phyloP scores from a whole-genome alignment of 2,888 invertebrate species.

The Cosmorhoe ocellata region DNA sequence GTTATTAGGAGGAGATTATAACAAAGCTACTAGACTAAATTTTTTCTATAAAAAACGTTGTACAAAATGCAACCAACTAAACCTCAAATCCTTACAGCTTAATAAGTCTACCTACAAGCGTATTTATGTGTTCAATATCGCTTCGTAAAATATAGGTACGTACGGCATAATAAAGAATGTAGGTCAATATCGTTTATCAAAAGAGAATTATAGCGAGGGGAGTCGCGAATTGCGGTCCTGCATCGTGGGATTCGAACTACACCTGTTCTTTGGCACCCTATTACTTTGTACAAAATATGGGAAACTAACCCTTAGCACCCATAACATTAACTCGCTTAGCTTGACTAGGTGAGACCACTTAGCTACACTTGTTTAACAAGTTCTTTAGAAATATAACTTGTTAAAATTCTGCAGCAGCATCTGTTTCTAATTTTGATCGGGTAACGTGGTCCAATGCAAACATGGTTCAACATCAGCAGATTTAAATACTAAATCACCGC shows the following conservation, averaged over 20 bases:
- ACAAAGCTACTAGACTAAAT: too few relatives aligned
- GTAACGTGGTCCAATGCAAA: constrained; percentile 1
- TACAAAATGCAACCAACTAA: constrained; percentile 6
- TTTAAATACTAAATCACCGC: too few relatives aligned
- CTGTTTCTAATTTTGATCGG: constrained; percentile 26
- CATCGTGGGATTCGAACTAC: constrained; percentile 46
- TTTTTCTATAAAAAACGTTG: too few relatives aligned
- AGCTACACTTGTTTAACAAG: constrained; percentile 34
- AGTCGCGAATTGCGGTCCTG: constrained; percentile 49
- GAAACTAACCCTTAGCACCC: constrained; percentile 29
- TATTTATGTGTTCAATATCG: constrained; percentile 39
- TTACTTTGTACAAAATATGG: constrained; percentile 26
- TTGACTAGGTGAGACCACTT: constrained; percentile 27
- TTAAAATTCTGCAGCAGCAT: constrained; percentile 26
- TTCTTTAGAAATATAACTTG: constrained; percentile 19
- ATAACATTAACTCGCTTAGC: constrained; percentile 16
- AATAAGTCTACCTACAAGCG: constrained; percentile 33
- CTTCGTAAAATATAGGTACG: constrained; percentile 31
- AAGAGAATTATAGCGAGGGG: constrained; percentile 35
- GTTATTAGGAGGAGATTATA: too few relatives aligned
- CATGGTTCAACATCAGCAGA: too few relatives aligned
- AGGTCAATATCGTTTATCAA: constrained; percentile 40
- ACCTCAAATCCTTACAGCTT: constrained; percentile 25
- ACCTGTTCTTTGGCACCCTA: constrained; percentile 53
- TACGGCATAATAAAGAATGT: constrained; percentile 35